Conservation (phyloP, 2,113 vertebrate species). For the Rhizomys pruinosus region DNA sequence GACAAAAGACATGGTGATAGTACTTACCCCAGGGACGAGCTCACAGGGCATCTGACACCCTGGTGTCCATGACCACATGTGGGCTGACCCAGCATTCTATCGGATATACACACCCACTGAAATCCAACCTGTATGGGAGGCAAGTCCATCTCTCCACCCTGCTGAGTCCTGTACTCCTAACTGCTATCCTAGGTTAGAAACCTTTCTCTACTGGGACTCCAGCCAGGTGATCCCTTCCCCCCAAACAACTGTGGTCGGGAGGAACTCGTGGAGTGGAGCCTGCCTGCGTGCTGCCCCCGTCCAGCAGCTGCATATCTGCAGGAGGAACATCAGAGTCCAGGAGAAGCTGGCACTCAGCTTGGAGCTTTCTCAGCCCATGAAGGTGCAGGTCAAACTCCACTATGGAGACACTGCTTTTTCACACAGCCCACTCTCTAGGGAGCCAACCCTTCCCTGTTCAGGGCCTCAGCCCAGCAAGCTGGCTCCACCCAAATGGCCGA, state of each 20-base stretch:
- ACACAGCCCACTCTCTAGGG: neutral
- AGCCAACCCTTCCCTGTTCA: too few relatives aligned
- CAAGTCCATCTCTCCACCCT: neutral
- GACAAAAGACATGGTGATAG: neutral
- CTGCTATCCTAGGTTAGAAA: neutral
- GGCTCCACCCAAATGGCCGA: neutral
- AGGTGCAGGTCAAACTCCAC: fast-evolving
- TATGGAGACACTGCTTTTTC: neutral
- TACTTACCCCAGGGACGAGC: too few relatives aligned
- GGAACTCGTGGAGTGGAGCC: neutral
- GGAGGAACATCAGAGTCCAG: fast-evolving
- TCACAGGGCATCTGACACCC: neutral
- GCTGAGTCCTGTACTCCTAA: neutral
- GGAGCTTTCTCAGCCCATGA: neutral
- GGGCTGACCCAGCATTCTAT: neutral
- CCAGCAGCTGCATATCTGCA: neutral
- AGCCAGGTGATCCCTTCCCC: neutral
- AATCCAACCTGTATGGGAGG: neutral
- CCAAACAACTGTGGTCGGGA: neutral
- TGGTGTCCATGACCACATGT: fast-evolving
- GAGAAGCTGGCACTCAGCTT: neutral
- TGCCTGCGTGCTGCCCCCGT: neutral
- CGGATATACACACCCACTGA: neutral
- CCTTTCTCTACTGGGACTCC: neutral
- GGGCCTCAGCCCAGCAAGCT: neutral